A percentile compares a stretch with the other conserved stretches of the same genome.
Conservation (phyloP, 2,797 vertebrate genomes). For the Pteropus rufus region DNA sequence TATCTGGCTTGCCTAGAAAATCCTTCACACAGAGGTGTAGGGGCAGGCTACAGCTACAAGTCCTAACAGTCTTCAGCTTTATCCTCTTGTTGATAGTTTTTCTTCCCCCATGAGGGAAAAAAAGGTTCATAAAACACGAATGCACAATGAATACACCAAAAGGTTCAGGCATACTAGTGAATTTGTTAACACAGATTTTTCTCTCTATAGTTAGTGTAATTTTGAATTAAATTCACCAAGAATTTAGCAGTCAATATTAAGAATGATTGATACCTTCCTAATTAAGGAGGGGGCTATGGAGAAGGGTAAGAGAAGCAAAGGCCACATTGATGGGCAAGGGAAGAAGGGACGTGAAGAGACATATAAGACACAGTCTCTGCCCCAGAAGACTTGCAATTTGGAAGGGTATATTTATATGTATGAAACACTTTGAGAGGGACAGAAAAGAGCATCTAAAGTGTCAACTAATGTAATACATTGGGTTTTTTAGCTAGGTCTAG, state of each 20-base stretch:
- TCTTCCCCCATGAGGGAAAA: background rate
- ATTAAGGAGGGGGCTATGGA: background rate
- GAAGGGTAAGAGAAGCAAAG: background rate
- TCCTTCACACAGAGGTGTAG: background rate
- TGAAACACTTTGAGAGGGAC: background rate
- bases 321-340: background rate
- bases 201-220: background rate
- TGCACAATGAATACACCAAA: constrained; percentile 21
- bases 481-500: background rate
- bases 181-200: background rate
- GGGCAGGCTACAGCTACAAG: background rate
- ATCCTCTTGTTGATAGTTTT: background rate
- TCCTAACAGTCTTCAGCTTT: background rate
- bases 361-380: background rate
- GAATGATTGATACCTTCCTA: background rate
- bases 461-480: background rate
- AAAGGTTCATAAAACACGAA: constrained; percentile 38
- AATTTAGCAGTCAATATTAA: background rate
- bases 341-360: background rate
- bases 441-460: background rate
- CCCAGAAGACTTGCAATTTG: background rate
- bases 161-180: background rate
- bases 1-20: constrained; percentile 15
- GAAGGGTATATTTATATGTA: background rate
- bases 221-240: background rate